phyloP scores from a whole-genome alignment of 2,797 vertebrate genomes.

The Synanceia verrucosa region DNA sequence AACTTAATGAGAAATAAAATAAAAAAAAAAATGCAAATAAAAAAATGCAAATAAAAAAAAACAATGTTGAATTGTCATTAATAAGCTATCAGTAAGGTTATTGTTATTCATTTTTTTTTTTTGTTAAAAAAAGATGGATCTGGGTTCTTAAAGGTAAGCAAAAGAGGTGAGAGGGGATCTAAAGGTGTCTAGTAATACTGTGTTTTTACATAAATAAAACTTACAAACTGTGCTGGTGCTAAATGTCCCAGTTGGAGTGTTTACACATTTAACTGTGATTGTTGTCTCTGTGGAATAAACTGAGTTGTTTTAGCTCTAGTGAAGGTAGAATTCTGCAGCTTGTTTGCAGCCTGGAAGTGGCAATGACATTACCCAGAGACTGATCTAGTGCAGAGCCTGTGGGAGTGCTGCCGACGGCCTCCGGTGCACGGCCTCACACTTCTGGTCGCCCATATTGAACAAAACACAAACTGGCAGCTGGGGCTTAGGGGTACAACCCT shows the following conservation, averaged over 20 bases:
- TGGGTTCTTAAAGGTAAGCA: background rate
- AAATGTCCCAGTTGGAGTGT: conserved; percentile 3
- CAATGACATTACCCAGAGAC: conserved; percentile 72
- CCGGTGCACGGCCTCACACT: conserved; percentile 58
- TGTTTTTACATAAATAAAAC: background rate
- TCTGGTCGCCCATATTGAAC: conserved; percentile 73
- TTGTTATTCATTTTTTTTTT: background rate
- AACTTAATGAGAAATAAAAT: too few relatives aligned
- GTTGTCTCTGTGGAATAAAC: conserved; percentile 23
- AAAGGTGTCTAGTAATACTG: background rate
- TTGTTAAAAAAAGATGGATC: background rate
- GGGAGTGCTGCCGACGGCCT: conserved; percentile 48
- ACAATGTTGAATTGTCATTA: too few relatives aligned
- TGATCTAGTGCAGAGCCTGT: conserved; percentile 65
- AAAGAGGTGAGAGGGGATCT: background rate
- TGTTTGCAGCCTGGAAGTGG: conserved; percentile 66
- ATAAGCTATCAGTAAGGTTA: too few relatives aligned
- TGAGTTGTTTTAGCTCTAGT: conserved; percentile 19
- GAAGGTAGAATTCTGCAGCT: conserved; percentile 38
- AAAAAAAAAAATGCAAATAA: too few relatives aligned
- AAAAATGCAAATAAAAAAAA: too few relatives aligned
- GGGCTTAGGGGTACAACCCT: conserved; percentile 71
- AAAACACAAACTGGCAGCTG: conserved; percentile 79
- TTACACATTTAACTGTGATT: conserved; percentile 17
- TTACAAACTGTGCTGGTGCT: background rate